A percentile compares a stretch with the other conserved stretches of the same genome.
Conservation (phyloP, 1,140 invertebrate genomes). For the Acromyrmex echinatior region DNA sequence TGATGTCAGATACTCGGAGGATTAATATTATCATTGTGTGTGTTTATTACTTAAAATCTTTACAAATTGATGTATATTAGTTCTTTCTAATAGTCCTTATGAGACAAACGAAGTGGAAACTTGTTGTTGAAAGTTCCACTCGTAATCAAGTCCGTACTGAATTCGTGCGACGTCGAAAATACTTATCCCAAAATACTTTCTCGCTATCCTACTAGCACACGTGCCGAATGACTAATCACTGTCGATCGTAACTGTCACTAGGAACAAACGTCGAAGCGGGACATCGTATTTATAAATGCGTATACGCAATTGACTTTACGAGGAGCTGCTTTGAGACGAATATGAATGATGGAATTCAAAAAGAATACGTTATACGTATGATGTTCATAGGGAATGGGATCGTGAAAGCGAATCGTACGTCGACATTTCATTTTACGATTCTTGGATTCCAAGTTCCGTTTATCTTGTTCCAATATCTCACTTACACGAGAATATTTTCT, state of each 20-base stretch:
- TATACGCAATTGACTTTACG: neutral
- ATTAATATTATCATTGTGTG: too few relatives aligned
- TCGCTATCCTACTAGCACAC: neutral
- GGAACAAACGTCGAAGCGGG: neutral
- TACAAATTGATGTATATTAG: neutral
- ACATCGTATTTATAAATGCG: conserved; percentile 7
- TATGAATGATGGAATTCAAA: neutral
- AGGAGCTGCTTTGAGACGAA: neutral
- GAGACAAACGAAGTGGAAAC: neutral
- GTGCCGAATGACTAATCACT: conserved; percentile 16
- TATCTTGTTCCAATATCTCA: neutral
- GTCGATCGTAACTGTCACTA: conserved; percentile 13
- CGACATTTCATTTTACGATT: conserved; percentile 26
- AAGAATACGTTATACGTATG: neutral
- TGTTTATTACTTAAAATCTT: too few relatives aligned
- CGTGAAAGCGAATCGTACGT: neutral
- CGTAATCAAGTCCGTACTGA: neutral
- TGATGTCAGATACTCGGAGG: too few relatives aligned
- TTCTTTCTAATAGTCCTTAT: neutral
- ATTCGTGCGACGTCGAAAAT: neutral
- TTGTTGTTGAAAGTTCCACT: neutral
- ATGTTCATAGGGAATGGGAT: conserved; percentile 3
- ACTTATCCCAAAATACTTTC: conserved; percentile 14
- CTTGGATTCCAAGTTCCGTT: neutral
- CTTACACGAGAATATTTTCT: neutral